phyloP scores from a whole-genome alignment of 1,140 invertebrate genomes.

The Diachasma alloeum region DNA sequence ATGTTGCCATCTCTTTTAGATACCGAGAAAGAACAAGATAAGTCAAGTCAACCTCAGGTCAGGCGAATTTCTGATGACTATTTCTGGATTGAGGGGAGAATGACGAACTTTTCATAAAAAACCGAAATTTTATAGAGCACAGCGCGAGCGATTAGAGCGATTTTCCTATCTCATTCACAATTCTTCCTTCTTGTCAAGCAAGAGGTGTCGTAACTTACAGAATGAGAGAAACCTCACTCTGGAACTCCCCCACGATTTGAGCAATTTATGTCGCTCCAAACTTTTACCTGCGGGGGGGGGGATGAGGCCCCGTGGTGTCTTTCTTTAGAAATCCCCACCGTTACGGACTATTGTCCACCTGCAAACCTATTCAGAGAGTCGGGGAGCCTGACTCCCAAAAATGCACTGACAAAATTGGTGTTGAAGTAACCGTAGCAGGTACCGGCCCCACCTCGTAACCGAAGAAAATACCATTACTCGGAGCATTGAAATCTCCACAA shows the following conservation, averaged over 20 bases:
- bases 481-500: constrained; percentile 18
- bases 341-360: not conserved
- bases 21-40: too few relatives aligned
- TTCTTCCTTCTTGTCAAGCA: not conserved
- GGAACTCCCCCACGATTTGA: not conserved
- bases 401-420: not conserved
- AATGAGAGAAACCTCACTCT: constrained; percentile 1
- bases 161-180: too few relatives aligned
- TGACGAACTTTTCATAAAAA: too few relatives aligned
- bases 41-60: too few relatives aligned
- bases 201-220: not conserved
- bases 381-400: not conserved
- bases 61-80: not conserved
- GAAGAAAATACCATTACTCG: not conserved
- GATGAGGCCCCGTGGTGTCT: not conserved
- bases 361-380: not conserved
- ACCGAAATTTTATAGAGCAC: too few relatives aligned
- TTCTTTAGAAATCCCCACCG: not conserved
- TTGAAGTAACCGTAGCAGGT: not conserved
- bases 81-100: not conserved
- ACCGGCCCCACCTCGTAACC: not conserved
- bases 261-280: not conserved
- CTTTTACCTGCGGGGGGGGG: constrained; percentile 1
- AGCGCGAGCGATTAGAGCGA: too few relatives aligned
- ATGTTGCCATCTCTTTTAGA: too few relatives aligned